Percentiles rank a stretch among this genome's conserved stretches.
phyloP scores from a whole-genome alignment of 1,140 invertebrate species.

The Pseudomyrmex dendroicus region DNA sequence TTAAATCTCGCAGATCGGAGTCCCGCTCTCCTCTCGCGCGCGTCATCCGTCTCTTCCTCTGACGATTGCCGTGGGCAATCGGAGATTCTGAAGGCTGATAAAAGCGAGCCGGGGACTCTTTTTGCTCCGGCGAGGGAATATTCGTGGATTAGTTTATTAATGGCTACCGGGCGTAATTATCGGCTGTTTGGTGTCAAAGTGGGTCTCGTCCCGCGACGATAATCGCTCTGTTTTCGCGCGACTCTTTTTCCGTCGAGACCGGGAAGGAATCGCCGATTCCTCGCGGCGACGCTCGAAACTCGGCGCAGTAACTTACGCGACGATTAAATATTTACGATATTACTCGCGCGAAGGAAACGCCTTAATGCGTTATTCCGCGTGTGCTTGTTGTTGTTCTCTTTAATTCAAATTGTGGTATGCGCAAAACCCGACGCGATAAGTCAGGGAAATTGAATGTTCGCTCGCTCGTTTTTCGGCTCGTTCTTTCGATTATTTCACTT shows the following conservation, averaged over 20 bases:
- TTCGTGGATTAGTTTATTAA: slow-evolving; percentile 73
- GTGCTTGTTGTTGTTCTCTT: neutral
- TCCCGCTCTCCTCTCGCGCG: slow-evolving; percentile 32
- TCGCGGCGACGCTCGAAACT: neutral
- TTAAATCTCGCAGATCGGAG: slow-evolving; percentile 56
- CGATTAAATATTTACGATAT: neutral
- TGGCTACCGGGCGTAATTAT: slow-evolving; percentile 76
- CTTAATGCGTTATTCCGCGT: neutral
- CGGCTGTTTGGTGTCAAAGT: slow-evolving; percentile 43
- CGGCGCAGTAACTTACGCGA: slow-evolving; percentile 14
- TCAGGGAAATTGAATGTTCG: neutral
- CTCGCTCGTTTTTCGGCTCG: neutral
- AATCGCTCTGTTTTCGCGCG: slow-evolving; percentile 28
- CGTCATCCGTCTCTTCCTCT: slow-evolving; percentile 42
- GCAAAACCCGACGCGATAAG: neutral
- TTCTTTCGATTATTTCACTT: slow-evolving; percentile 32
- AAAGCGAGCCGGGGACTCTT: slow-evolving; percentile 57
- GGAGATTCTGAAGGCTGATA: slow-evolving; percentile 72
- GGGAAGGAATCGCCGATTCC: neutral
- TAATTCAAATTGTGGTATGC: neutral
- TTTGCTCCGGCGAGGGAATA: slow-evolving; percentile 64
- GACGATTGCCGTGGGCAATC: slow-evolving; percentile 59
- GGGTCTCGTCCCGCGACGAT: slow-evolving; percentile 29
- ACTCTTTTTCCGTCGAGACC: neutral
- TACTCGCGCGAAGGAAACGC: neutral